Conservation (phyloP, 2,113 vertebrate genomes). For the Tiliqua scincoides region DNA sequence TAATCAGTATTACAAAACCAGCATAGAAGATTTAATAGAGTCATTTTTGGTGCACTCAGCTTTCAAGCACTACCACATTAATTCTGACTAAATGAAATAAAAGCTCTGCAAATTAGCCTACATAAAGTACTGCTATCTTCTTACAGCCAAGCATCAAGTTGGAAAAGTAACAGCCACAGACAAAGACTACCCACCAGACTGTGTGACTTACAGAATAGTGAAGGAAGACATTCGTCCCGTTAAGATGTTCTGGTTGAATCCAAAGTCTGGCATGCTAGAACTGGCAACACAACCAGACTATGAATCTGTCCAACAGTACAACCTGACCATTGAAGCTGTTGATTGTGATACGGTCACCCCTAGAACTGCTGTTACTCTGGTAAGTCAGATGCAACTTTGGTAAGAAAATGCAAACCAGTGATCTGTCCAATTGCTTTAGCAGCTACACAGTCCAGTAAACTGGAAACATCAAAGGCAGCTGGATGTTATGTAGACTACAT, state of each 20-base stretch:
- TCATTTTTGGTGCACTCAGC: background rate
- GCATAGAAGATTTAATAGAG: conserved; percentile 4
- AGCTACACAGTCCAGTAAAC: background rate
- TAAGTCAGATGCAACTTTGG: background rate
- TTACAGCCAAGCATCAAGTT: background rate
- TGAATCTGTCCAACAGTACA: background rate
- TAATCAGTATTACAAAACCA: conserved; percentile 23
- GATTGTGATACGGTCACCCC: background rate
- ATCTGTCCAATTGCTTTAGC: background rate
- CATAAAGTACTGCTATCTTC: background rate
- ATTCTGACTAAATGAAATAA: conserved; percentile 1
- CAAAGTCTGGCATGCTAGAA: conserved; percentile 2
- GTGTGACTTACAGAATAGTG: background rate
- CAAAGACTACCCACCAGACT: background rate
- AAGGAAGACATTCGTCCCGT: background rate
- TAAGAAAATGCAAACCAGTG: background rate
- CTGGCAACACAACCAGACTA: background rate
- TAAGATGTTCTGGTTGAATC: background rate
- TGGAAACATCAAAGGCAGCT: background rate
- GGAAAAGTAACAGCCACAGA: background rate
- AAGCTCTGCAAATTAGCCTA: background rate
- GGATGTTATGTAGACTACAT: background rate
- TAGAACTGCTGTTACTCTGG: background rate
- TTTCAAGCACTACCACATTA: background rate
- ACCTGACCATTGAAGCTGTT: background rate